Percentiles rank a stretch among this genome's conserved stretches.
phyloP scores from a whole-genome alignment of 2,113 vertebrate species.

The Calidris pygmaea region DNA sequence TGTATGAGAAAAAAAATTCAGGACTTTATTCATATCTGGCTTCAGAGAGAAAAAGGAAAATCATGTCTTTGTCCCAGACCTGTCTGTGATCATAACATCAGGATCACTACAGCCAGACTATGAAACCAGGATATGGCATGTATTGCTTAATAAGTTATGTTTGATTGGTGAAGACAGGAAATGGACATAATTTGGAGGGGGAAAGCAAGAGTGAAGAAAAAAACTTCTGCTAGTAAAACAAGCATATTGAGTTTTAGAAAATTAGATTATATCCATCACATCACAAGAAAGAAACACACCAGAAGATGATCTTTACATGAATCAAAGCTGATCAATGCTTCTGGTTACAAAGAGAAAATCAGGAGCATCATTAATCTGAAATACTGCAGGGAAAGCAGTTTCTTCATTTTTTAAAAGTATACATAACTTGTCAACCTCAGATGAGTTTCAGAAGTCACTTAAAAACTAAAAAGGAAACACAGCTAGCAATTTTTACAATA shows the following conservation, averaged over 20 bases:
- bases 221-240: not conserved
- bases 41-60: not conserved
- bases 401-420: not conserved
- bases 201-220: not conserved
- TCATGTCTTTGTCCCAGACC: not conserved
- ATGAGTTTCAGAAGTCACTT: conserved; percentile 46
- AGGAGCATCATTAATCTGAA: conserved; percentile 21
- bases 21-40: not conserved
- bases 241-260: not conserved
- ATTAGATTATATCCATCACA: not conserved
- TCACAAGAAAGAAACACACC: not conserved
- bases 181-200: not conserved
- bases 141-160: not conserved
- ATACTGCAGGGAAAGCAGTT: not conserved
- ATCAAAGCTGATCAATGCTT: conserved; percentile 39
- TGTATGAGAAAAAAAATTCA: not conserved
- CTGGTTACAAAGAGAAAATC: conserved; percentile 24
- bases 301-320: conserved; percentile 11
- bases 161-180: not conserved
- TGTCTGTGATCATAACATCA: not conserved
- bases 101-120: not conserved
- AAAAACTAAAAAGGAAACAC: conserved; percentile 33
- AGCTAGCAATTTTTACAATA: conserved; percentile 16
- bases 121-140: not conserved
- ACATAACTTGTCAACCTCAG: conserved; percentile 11